Percentiles rank a stretch among this genome's conserved stretches.
Evolutionary conservation across 2,888 invertebrate species (phyloP).

Genomic region (Barypeithes pellucidus): DNA sequence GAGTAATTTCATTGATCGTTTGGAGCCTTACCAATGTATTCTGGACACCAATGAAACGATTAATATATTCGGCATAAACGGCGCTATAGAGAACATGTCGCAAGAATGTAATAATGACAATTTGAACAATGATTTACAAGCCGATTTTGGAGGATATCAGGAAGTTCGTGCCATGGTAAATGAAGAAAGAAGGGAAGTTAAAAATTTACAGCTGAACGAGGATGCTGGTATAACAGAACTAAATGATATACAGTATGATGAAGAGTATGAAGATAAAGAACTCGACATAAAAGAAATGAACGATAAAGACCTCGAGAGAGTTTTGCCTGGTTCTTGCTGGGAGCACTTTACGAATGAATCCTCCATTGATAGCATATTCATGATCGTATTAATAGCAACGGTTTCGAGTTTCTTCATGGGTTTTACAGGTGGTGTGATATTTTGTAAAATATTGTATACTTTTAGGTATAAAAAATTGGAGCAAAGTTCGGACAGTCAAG

Average conservation of each 20-base stretch:
- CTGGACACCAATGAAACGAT: slow-evolving; percentile 54
- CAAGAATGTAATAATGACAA: slow-evolving; percentile 18
- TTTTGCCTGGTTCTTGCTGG: slow-evolving; percentile 28
- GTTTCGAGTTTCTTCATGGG: slow-evolving; percentile 50
- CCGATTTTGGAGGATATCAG: slow-evolving; percentile 3
- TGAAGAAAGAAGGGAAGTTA: slow-evolving; percentile 16
- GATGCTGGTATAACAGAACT: neutral
- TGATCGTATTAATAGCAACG: slow-evolving; percentile 39
- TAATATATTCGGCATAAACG: slow-evolving; percentile 58
- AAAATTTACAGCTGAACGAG: neutral
- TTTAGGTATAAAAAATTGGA: slow-evolving; percentile 51
- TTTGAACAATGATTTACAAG: slow-evolving; percentile 9
- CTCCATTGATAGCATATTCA: slow-evolving; percentile 14
- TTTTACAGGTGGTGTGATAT: slow-evolving; percentile 48
- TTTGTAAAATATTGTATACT: slow-evolving; percentile 46
- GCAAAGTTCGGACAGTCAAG: slow-evolving; percentile 48
- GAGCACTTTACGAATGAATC: slow-evolving; percentile 13
- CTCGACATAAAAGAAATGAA: slow-evolving; percentile 34
- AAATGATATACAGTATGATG: slow-evolving; percentile 22
- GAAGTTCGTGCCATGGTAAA: slow-evolving; percentile 29
- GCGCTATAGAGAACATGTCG: slow-evolving; percentile 1
- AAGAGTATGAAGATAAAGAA: slow-evolving; percentile 36
- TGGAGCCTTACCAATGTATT: slow-evolving; percentile 59
- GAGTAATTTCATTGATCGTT: slow-evolving; percentile 57
- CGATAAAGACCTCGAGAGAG: slow-evolving; percentile 12